Evolutionary conservation across 1,140 invertebrate genomes (phyloP).

Genomic region (Philopotamus ludificatus): DNA sequence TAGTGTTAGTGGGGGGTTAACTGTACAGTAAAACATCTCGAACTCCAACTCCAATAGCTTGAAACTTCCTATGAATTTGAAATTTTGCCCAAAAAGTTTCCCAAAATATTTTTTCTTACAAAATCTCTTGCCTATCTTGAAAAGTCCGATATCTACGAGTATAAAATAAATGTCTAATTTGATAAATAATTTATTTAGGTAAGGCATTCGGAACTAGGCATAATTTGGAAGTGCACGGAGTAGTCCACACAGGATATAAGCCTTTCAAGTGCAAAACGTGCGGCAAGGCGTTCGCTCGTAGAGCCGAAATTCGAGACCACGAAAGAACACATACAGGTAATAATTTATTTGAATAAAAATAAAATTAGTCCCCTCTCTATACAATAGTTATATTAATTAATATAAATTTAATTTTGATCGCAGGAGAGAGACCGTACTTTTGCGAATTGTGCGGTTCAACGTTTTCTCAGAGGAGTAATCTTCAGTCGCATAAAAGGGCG

Average conservation of each 20-base stretch:
- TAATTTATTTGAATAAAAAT: not conserved
- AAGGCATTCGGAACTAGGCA: slow-evolving; percentile 75
- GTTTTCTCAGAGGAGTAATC: slow-evolving; percentile 74
- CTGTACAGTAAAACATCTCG: no score
- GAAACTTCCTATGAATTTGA: no score
- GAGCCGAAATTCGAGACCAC: slow-evolving; percentile 75
- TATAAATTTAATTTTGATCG: slow-evolving; percentile 1
- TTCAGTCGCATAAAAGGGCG: slow-evolving; percentile 75
- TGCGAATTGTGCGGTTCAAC: slow-evolving; percentile 78
- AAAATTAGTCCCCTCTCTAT: slow-evolving; percentile 3
- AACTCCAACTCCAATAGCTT: no score
- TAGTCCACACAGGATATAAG: slow-evolving; percentile 69
- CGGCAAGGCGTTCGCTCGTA: slow-evolving; percentile 71
- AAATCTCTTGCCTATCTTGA: no score
- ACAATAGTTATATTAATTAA: not conserved
- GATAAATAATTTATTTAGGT: slow-evolving; percentile 57
- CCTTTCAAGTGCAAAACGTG: slow-evolving; percentile 71
- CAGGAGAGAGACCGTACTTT: slow-evolving; percentile 81
- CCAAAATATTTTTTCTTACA: no score
- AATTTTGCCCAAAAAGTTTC: no score
- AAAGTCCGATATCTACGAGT: no score
- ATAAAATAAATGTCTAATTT: no score
- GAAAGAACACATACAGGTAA: slow-evolving; percentile 73
- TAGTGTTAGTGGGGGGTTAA: no score
- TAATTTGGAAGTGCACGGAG: slow-evolving; percentile 73